Evolutionary conservation across 2,113 vertebrate genomes (phyloP).

Genomic region (Peromyscus leucopus): DNA sequence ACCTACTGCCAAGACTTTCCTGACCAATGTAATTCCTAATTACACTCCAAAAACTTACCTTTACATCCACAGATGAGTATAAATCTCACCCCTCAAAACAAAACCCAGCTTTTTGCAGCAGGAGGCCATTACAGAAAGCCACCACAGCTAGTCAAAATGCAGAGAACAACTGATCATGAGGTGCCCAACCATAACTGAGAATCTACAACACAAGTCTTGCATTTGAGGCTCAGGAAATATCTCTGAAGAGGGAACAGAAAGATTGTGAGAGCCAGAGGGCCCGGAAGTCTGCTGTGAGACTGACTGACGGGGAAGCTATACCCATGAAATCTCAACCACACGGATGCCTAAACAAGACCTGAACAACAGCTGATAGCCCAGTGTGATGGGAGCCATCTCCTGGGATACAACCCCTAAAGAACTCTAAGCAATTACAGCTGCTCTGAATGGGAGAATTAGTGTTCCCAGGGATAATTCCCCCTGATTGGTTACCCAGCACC

Average conservation of each 20-base stretch:
- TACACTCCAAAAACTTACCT: background rate
- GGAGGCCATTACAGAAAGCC: background rate
- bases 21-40: background rate
- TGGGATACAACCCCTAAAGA: background rate
- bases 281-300: background rate
- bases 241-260: background rate
- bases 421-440: background rate
- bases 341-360: background rate
- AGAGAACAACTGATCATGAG: background rate
- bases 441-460: background rate
- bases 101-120: background rate
- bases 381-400: background rate
- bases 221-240: background rate
- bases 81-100: background rate
- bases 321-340: background rate
- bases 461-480: background rate
- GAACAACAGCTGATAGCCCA: background rate
- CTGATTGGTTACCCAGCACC: background rate
- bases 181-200: background rate
- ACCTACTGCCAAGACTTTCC: background rate
- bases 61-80: background rate
- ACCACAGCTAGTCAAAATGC: background rate
- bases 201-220: background rate
- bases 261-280: background rate
- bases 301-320: background rate